Conservation (phyloP, 2,797 vertebrate species). For the Poeciliopsis presidionis region DNA sequence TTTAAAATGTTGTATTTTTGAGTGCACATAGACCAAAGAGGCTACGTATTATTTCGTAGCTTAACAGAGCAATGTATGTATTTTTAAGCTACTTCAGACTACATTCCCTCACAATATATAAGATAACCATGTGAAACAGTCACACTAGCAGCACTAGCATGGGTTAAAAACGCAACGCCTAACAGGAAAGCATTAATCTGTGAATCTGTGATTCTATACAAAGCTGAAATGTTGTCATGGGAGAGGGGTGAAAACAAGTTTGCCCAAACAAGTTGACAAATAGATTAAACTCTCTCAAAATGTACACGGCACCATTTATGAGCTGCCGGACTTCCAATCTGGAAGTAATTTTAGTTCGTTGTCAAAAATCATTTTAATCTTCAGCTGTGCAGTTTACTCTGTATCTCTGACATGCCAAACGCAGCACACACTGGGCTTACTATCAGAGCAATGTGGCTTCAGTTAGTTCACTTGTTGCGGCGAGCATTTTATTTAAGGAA, state of each 20-base stretch:
- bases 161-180: background rate
- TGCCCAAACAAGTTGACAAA: background rate
- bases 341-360: background rate
- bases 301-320: background rate
- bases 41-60: background rate
- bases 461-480: background rate
- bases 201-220: background rate
- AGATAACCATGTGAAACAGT: background rate
- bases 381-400: background rate
- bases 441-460: background rate
- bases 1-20: background rate
- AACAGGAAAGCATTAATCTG: slow-evolving; percentile 3
- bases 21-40: background rate
- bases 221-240: background rate
- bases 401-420: background rate
- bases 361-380: background rate
- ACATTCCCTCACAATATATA: background rate
- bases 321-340: background rate
- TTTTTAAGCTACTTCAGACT: background rate
- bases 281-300: background rate
- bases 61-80: background rate
- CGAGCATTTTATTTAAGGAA: background rate
- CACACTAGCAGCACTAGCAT: background rate
- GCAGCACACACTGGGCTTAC: background rate
- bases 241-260: background rate